These are phyloP conservation scores for Dendronephthya gigantea DNA, from an alignment of 64 coral and sea anemone genomes.

Conservation along the genomic window DNA sequence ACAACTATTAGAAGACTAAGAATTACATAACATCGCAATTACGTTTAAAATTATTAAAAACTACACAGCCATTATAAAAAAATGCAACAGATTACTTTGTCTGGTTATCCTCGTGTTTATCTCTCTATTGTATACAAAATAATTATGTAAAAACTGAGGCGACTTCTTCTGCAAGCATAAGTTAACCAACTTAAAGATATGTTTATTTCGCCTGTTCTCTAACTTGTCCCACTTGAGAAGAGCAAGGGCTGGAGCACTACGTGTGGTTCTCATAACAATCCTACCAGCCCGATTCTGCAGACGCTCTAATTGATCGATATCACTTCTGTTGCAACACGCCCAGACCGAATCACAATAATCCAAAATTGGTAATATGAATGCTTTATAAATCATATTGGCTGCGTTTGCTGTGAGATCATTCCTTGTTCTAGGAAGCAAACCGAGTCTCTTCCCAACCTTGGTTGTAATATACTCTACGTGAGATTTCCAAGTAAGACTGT, in stretches of 20 bases:
- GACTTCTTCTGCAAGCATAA: not conserved
- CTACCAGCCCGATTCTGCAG: not conserved
- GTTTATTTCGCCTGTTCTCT: not conserved
- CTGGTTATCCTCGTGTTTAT: not conserved
- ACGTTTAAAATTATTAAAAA: no score
- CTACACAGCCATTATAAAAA: not conserved
- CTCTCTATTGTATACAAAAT: not conserved
- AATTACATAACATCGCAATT: no score
- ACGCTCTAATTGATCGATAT: not conserved
- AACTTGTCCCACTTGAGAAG: not conserved
- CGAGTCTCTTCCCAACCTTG: no score
- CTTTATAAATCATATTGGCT: no score
- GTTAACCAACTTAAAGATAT: slow-evolving; percentile 13
- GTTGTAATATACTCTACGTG: no score
- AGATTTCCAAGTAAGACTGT: no score
- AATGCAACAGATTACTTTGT: no score
- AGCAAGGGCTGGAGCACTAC: not conserved
- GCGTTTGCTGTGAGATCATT: no score
- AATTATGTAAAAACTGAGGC: not conserved
- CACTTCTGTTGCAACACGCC: not conserved
- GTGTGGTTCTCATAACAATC: slow-evolving; percentile 2
- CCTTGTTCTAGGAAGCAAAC: no score
- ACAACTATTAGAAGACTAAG: no score
- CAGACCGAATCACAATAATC: no score
- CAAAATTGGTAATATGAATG: no score